phyloP scores from a whole-genome alignment of 2,797 vertebrate genomes.

The Capromys pilorides region DNA sequence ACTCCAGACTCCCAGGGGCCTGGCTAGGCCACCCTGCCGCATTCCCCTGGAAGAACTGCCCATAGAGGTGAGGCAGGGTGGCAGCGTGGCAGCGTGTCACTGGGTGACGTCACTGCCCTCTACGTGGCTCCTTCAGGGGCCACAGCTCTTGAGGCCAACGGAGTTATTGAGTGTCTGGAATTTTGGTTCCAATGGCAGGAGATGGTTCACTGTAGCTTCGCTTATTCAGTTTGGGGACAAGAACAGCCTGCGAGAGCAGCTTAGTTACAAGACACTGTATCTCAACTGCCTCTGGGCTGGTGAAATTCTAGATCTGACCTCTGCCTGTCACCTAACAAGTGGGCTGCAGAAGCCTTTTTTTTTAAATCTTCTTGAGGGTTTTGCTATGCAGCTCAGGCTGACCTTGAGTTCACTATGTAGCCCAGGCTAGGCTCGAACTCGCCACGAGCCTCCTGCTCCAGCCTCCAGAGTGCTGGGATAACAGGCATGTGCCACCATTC shows the following conservation, averaged over 20 bases:
- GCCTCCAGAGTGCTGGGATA: too few species aligned
- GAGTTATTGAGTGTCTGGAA: not conserved
- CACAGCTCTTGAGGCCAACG: not conserved
- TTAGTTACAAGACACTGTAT: fast-evolving
- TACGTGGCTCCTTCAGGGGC: not conserved
- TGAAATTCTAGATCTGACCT: not conserved
- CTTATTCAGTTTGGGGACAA: not conserved
- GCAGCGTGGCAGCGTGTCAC: fast-evolving
- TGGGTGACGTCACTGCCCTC: not conserved
- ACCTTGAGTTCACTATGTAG: too few species aligned
- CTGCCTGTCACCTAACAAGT: not conserved
- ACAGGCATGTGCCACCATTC: too few species aligned
- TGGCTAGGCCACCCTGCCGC: too few species aligned
- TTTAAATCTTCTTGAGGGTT: too few species aligned
- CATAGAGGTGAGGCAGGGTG: fast-evolving
- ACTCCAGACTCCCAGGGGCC: not conserved
- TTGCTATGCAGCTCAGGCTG: too few species aligned
- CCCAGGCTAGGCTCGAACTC: too few species aligned
- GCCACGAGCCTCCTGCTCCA: too few species aligned
- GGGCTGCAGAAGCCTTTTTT: not conserved
- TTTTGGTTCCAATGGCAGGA: not conserved
- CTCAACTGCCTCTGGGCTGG: not conserved
- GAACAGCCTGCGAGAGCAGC: not conserved
- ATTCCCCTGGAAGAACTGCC: not conserved
- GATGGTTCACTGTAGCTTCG: not conserved